phyloP scores from a whole-genome alignment of 2,113 vertebrate genomes.

The Crotalus horridus region DNA sequence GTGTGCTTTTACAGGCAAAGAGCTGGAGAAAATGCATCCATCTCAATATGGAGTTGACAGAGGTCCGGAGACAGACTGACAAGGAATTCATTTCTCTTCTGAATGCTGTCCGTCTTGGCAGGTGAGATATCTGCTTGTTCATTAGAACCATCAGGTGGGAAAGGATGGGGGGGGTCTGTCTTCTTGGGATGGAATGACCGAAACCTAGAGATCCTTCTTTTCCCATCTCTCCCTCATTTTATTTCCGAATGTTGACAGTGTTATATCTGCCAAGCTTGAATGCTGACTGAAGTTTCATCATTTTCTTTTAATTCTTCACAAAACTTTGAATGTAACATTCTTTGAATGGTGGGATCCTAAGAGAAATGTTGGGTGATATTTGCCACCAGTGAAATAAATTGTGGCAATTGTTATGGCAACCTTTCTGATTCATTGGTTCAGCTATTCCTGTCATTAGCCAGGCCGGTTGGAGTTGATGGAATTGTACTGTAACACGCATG shows the following conservation, averaged over 20 bases:
- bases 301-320: background rate
- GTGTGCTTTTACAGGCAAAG: conserved; percentile 73
- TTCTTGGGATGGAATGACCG: background rate
- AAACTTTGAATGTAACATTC: background rate
- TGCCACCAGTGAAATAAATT: background rate
- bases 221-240: background rate
- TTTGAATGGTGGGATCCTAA: background rate
- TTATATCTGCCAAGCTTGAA: background rate
- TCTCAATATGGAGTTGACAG: conserved; percentile 88
- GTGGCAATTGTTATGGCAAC: background rate
- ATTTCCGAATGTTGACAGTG: background rate
- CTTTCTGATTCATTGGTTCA: background rate
- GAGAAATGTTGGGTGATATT: background rate
- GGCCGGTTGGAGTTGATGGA: background rate
- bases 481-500: background rate
- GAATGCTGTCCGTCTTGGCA: conserved; percentile 87
- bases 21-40: conserved; percentile 91
- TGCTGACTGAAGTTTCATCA: background rate
- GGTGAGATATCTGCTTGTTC: conserved; percentile 63
- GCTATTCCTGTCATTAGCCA: background rate
- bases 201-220: background rate
- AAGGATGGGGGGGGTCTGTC: background rate
- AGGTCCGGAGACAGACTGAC: conserved; percentile 89
- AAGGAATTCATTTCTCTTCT: conserved; percentile 86
- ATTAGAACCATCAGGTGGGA: background rate